Conservation (phyloP, 2,113 vertebrate species). For the Ophthalmolycus amberensis region DNA sequence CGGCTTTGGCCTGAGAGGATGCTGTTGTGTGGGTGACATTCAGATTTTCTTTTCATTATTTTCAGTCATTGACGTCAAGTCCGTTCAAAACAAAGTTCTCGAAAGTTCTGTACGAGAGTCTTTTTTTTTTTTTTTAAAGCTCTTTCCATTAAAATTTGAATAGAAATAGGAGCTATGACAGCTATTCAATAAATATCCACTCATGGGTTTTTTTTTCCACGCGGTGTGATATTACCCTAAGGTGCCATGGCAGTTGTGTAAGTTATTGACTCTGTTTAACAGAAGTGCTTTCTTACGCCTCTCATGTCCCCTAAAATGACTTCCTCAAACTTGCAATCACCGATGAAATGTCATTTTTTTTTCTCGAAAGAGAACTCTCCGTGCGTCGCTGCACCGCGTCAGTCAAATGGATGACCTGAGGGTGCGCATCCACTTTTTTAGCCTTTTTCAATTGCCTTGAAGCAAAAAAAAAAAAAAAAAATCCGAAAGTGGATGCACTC, state of each 20-base stretch:
- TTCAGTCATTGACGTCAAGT: conserved; percentile 45
- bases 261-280: conserved; percentile 79
- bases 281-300: conserved; percentile 61
- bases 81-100: not conserved
- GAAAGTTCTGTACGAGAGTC: conserved; percentile 22
- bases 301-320: conserved; percentile 61
- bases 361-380: conserved; percentile 74
- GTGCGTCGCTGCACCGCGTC: conserved; percentile 44
- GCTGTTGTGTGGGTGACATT: conserved; percentile 52
- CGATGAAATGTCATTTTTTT: conserved; percentile 76
- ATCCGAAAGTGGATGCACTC: conserved; percentile 48
- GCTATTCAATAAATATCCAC: conserved; percentile 77
- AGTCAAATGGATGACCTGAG: conserved; percentile 71
- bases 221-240: conserved; percentile 74
- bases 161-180: conserved; percentile 62
- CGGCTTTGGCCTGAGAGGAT: conserved; percentile 22
- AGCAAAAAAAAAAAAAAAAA: conserved; percentile 14
- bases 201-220: conserved; percentile 64
- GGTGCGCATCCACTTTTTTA: conserved; percentile 59
- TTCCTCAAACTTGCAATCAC: conserved; percentile 60
- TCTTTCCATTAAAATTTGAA: conserved; percentile 53
- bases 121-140: conserved; percentile 41
- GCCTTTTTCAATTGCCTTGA: conserved; percentile 48
- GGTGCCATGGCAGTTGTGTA: conserved; percentile 64
- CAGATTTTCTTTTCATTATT: conserved; percentile 44